phyloP scores from a whole-genome alignment of 2,113 vertebrate genomes.

The Thunnus maccoyii region DNA sequence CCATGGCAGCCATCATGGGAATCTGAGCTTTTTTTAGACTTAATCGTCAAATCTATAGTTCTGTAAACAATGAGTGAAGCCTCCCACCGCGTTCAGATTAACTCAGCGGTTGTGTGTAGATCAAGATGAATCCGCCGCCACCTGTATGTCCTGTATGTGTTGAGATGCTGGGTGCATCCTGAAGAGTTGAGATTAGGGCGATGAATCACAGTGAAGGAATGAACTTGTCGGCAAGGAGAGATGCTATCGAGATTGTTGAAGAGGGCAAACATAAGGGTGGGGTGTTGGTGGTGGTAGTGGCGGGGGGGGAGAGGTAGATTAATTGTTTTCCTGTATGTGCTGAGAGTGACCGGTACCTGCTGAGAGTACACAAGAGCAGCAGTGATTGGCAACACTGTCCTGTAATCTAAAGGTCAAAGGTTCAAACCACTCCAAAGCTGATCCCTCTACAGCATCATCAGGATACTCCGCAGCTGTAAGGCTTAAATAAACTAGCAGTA shows the following conservation, averaged over 20 bases:
- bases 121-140: not conserved
- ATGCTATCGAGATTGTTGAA: conserved; percentile 69
- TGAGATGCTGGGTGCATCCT: conserved; percentile 50
- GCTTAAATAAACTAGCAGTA: conserved; percentile 28
- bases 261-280: conserved; percentile 46
- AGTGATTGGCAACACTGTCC: conserved; percentile 38
- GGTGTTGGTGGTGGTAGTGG: not conserved
- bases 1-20: not conserved
- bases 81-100: conserved; percentile 11
- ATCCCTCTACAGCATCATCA: conserved; percentile 1
- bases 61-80: conserved; percentile 18
- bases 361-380: conserved; percentile 12
- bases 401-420: conserved; percentile 47
- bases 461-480: conserved; percentile 9
- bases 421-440: not conserved
- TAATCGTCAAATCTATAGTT: conserved; percentile 2
- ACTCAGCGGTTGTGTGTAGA: not conserved
- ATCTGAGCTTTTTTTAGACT: conserved; percentile 2
- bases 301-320: not conserved
- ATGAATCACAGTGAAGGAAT: conserved; percentile 75
- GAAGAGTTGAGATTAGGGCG: conserved; percentile 60
- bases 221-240: conserved; percentile 68
- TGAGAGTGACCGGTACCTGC: conserved; percentile 14
- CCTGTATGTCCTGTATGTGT: conserved; percentile 11
- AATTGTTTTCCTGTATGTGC: conserved; percentile 50